Evolutionary conservation across 2,888 invertebrate species (phyloP).

Genomic region (Liopterus haemorrhoidalis): DNA sequence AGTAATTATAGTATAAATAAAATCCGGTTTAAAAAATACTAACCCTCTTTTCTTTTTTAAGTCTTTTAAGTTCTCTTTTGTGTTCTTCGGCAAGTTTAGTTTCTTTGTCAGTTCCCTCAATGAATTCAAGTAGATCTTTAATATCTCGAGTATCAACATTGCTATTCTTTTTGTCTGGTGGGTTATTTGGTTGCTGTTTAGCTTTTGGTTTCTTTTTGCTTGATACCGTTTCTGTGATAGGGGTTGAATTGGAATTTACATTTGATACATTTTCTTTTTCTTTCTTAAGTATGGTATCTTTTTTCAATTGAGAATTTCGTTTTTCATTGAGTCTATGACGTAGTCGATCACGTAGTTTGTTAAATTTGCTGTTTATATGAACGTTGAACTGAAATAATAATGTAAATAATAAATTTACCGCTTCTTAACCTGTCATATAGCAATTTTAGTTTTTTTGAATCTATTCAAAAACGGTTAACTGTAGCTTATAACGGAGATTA

Average conservation of each 20-base stretch:
- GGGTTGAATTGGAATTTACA: conserved; percentile 10
- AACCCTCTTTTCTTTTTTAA: conserved; percentile 71
- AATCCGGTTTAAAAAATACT: conserved; percentile 13
- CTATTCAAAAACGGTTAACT: not conserved
- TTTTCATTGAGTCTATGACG: conserved; percentile 41
- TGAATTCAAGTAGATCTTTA: conserved; percentile 43
- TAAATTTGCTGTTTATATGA: conserved; percentile 33
- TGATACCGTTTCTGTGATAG: conserved; percentile 21
- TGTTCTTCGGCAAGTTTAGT: conserved; percentile 41
- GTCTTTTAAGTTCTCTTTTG: too few relatives aligned
- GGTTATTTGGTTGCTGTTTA: conserved; percentile 13
- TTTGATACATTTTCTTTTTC: conserved; percentile 13
- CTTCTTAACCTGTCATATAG: conserved; percentile 15
- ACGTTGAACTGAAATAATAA: conserved; percentile 9
- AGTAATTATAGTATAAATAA: not conserved
- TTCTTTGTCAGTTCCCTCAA: conserved; percentile 41
- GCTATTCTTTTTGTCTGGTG: conserved; percentile 9
- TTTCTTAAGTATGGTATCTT: conserved; percentile 2
- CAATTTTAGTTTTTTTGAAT: conserved; percentile 13
- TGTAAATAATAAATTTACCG: too few relatives aligned
- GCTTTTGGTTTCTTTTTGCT: conserved; percentile 18
- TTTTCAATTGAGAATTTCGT: conserved; percentile 36
- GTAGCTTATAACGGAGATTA: not conserved
- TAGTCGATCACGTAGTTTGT: conserved; percentile 42
- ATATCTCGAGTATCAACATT: conserved; percentile 36